Base-by-base conservation (phyloP, 1,140 invertebrate species). In the Drosophila prosaltans region DNA sequence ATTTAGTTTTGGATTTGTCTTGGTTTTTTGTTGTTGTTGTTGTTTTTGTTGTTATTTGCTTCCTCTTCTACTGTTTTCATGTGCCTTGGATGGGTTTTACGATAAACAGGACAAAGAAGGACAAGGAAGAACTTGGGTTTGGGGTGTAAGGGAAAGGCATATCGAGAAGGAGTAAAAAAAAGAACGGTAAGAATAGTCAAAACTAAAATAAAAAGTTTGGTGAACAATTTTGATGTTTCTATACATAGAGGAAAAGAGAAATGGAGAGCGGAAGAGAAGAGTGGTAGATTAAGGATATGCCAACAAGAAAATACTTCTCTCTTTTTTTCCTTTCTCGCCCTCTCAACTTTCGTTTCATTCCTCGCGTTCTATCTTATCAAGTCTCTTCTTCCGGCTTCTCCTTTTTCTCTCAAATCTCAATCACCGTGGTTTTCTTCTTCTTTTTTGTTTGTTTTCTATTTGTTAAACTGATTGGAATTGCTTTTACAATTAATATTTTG, bases 1-100 rank as follows among this genome's bases (percentile, higher is more conserved):
- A 57, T 75, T 66, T 68, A 59, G 64, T 72, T 67, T 72, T 57
- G 69, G 45, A 51, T 51, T 51, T 51, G 45, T 51, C 45, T 51
- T 26, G 45, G 21, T 51, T 51, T 51, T 24, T 58, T 58, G 1
- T 36, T 51, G 41, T 26, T 51, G n/a, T 36, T 58, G 32, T 16
- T 16, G n/a, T 36, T 58, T 16, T 16, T 16, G 16, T 10, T 39
- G 55, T 48, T 48, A 21, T 48, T 48, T 48, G 16, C 45, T 21
- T 26, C 26, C 21, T 51, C 24, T 21, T 48, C 16, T 6, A 16
- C 45, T 51, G 2, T 21, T 45, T 51, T 5, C 8, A 1, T 26
- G 2, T 26, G 6, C 8, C 26, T 26, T 48, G 45, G 10, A 11
- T 11, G 39, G 39, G 10, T 11, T 11, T 40, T 40, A 40, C 11